phyloP scores from a whole-genome alignment of 2,888 invertebrate genomes.

The Agrenia bidenticulata region DNA sequence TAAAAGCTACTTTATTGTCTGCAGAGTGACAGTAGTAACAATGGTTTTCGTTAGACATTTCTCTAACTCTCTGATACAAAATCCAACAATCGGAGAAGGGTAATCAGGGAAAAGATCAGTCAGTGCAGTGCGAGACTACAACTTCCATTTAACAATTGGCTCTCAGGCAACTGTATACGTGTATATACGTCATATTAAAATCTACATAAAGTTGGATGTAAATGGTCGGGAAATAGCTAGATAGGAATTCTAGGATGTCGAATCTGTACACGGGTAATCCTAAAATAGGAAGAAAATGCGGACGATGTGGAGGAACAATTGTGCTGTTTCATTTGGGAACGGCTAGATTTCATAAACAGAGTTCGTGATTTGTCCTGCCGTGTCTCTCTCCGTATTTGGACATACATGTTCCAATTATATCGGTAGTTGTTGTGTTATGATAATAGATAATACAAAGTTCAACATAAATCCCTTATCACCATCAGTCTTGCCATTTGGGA shows the following conservation, averaged over 20 bases:
- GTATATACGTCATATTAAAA: no score
- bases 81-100: background rate
- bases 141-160: background rate
- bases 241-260: no score
- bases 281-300: no score
- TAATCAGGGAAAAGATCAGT: background rate
- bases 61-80: background rate
- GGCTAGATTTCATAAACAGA: background rate
- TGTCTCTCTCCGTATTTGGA: constrained; percentile 16
- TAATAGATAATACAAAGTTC: background rate
- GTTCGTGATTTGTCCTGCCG: constrained; percentile 23
- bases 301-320: background rate
- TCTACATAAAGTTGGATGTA: no score
- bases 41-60: background rate
- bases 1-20: background rate
- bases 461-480: background rate
- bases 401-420: constrained; percentile 15
- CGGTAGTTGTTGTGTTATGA: constrained; percentile 10
- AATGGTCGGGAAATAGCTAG: no score
- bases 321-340: constrained; percentile 18
- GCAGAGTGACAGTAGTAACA: constrained; percentile 4
- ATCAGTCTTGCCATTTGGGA: background rate
- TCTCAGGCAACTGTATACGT: background rate
- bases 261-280: no score
- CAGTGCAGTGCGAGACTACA: background rate